Conservation (phyloP, 2,888 invertebrate species). For the Sarcophaga carnaria region DNA sequence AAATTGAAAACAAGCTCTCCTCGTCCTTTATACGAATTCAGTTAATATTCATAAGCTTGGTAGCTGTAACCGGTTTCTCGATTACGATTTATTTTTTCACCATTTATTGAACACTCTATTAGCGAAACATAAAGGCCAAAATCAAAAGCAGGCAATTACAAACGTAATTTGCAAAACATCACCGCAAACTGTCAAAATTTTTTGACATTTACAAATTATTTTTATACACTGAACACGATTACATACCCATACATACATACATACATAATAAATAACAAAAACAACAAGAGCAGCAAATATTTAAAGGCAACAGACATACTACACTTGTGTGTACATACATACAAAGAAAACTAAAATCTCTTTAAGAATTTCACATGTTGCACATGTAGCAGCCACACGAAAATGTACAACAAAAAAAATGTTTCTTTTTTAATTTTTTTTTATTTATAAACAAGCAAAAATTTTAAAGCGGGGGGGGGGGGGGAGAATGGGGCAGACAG, state of each 20-base stretch:
- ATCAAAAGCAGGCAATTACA: conserved; percentile 67
- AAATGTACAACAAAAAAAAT: background rate
- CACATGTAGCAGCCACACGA: conserved; percentile 17
- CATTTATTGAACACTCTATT: too few relatives aligned
- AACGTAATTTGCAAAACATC: conserved; percentile 81
- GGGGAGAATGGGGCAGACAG: background rate
- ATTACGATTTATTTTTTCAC: too few relatives aligned
- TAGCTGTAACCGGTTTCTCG: too few relatives aligned
- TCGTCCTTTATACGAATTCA: too few relatives aligned
- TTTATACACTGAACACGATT: conserved; percentile 71
- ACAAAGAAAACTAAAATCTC: conserved; percentile 20
- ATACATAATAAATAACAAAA: background rate
- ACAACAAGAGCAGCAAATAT: conserved; percentile 34
- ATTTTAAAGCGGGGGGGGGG: background rate
- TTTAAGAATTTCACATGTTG: conserved; percentile 49
- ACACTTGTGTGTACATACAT: conserved; percentile 36
- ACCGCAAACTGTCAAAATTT: conserved; percentile 81
- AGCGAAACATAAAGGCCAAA: conserved; percentile 51
- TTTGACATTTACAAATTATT: conserved; percentile 81
- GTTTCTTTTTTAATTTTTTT: background rate
- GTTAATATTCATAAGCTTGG: too few relatives aligned
- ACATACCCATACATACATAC: background rate
- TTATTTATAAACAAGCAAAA: conserved; percentile 7
- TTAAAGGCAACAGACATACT: conserved; percentile 18
- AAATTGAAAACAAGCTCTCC: too few relatives aligned